Evolutionary conservation across 2,888 invertebrate species (phyloP), one percentile per base, ranked within the genome.

Genomic region (Pristionchus exspectatus): DNA sequence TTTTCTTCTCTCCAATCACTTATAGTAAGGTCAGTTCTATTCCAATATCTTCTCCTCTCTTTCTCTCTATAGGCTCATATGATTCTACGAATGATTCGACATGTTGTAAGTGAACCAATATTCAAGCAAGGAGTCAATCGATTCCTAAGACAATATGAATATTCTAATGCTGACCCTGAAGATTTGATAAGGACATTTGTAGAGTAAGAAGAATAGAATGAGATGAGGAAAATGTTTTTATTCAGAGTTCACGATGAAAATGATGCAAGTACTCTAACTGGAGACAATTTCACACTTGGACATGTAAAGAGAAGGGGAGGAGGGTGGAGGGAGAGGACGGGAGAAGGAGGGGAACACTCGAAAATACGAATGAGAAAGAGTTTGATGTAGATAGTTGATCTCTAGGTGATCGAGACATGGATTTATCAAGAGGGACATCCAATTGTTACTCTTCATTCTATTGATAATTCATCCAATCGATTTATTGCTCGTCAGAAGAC

Each of bases 61-160:
- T 30, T 84, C 27, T 33, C 33, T 16, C 33, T 56, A 14, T 69
- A 93, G 91, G 92, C 93, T 16, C 90, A 92, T 5, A 91, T 90
- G 24, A 91, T 94, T 3, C 91, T 93, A 72, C 59, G 91, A 87
- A 93, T 93, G 93, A 91, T 93, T 16, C 93, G 93, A 81, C 88
- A 88, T 44, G 89, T 92, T 30, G 91, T 94, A 1, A 91, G 92
- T 38, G 91, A 27, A 33, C 33, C 56, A 27, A 56, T 56, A 56
- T 84, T 84, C 33, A 16, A 84, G 27, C 54, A 91, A 56, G 94
- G 93, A 44, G 91, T 94, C 27, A 69, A 90, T 16, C 44, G 44
- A 50, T 50, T 50, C 44, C 88, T 94, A 21, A 90, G 90, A 56
- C 87, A 88, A 63, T 92, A 92, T 50, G 44, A 50, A 50, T 50